phyloP scores from a whole-genome alignment of 2,797 vertebrate species.

The Poecilia velifera region DNA sequence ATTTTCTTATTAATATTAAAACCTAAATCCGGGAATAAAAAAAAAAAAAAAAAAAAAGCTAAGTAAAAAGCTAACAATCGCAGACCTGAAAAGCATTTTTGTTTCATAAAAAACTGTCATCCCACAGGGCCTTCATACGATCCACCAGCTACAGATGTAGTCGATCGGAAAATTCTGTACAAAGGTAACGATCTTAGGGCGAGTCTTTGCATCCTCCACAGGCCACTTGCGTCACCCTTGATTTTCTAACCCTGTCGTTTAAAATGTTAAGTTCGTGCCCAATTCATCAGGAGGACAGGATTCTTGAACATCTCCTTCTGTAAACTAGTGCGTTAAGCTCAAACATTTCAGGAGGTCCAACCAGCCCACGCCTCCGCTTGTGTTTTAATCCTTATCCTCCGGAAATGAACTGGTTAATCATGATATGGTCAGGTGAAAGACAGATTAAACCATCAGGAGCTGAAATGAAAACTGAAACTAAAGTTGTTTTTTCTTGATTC shows the following conservation, averaged over 20 bases:
- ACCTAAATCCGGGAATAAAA: conserved; percentile 42
- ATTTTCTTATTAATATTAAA: conserved; percentile 66
- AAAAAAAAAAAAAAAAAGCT: conserved; percentile 10
- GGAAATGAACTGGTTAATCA: conserved; percentile 12
- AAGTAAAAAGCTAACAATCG: conserved; percentile 58
- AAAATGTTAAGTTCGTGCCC: conserved; percentile 9
- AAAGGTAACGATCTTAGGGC: conserved; percentile 65
- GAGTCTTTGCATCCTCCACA: conserved; percentile 23
- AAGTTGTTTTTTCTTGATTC: neutral
- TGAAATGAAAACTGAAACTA: neutral
- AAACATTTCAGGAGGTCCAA: neutral
- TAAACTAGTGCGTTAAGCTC: conserved; percentile 43
- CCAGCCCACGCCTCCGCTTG: conserved; percentile 1
- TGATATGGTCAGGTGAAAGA: conserved; percentile 13
- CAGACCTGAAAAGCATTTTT: conserved; percentile 57
- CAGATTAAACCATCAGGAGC: neutral
- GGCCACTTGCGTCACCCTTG: neutral
- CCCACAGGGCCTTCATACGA: conserved; percentile 54
- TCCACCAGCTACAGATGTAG: conserved; percentile 54
- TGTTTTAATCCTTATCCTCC: conserved; percentile 44
- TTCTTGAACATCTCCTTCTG: conserved; percentile 36
- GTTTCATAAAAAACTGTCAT: conserved; percentile 41
- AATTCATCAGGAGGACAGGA: conserved; percentile 26
- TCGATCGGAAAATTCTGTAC: conserved; percentile 70
- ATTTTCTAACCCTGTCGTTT: neutral